phyloP scores from a whole-genome alignment of 2,888 invertebrate species.

The Chloroclystis v-ata region DNA sequence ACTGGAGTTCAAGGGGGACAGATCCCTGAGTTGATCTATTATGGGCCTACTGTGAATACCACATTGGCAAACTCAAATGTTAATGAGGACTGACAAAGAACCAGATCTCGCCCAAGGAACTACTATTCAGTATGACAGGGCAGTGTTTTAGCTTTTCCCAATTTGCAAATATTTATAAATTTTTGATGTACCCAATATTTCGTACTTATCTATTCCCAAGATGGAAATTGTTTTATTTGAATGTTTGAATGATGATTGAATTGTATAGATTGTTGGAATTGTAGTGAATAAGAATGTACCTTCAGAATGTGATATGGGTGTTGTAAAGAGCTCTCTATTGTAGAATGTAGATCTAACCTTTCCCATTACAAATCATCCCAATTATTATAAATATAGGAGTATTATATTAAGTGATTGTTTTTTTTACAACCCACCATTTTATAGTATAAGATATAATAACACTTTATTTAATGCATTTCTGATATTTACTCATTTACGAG shows the following conservation, averaged over 20 bases:
- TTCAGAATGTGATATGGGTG: slow-evolving; percentile 75
- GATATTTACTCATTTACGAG: no score
- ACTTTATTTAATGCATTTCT: no score
- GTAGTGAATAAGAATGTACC: slow-evolving; percentile 51
- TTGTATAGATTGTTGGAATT: slow-evolving; percentile 68
- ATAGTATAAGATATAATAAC: no score
- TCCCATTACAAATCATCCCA: slow-evolving; percentile 25
- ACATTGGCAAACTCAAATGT: slow-evolving; percentile 57
- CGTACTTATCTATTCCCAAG: slow-evolving; percentile 58
- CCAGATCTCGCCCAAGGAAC: slow-evolving; percentile 46
- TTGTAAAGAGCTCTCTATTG: slow-evolving; percentile 70
- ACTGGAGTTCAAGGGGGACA: slow-evolving; percentile 98
- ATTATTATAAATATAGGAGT: slow-evolving; percentile 28
- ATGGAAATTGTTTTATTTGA: slow-evolving; percentile 54
- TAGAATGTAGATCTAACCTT: slow-evolving; percentile 49
- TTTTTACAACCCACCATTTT: background rate
- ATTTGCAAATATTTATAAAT: slow-evolving; percentile 25
- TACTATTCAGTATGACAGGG: slow-evolving; percentile 56
- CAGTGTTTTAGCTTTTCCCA: slow-evolving; percentile 36
- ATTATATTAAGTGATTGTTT: slow-evolving; percentile 20
- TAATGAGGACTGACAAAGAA: slow-evolving; percentile 73
- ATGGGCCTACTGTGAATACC: slow-evolving; percentile 85
- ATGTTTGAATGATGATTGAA: slow-evolving; percentile 36
- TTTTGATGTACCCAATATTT: slow-evolving; percentile 30
- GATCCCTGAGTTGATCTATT: slow-evolving; percentile 97